phyloP scores from a whole-genome alignment of 1,140 invertebrate species.

The Tetraneura akinire region DNA sequence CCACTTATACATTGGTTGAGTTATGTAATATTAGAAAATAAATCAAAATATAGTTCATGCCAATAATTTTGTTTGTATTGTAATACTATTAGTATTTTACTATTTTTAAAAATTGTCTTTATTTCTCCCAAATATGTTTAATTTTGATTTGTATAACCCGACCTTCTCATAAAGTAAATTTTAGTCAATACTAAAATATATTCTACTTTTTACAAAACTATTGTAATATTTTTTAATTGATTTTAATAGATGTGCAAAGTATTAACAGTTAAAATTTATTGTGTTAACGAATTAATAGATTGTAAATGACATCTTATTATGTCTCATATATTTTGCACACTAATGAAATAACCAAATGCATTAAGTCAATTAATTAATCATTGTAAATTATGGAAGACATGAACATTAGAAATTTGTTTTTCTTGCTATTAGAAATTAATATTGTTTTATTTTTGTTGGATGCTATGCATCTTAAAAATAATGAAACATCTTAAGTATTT shows the following conservation, averaged over 20 bases:
- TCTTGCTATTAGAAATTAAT: background rate
- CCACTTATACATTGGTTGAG: background rate
- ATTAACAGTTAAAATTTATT: slow-evolving; percentile 2
- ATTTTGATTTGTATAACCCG: background rate
- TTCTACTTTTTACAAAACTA: background rate
- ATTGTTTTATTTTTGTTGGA: slow-evolving; percentile 11
- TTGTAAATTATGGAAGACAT: background rate
- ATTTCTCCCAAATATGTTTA: background rate
- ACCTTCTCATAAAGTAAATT: background rate
- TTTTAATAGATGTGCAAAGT: background rate
- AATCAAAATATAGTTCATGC: background rate
- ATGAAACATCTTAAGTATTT: background rate
- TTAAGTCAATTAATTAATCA: slow-evolving; percentile 38
- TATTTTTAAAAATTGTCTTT: background rate
- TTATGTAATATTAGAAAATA: slow-evolving; percentile 10
- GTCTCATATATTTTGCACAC: slow-evolving; percentile 15
- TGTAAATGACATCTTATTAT: slow-evolving; percentile 30
- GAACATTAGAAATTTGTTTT: background rate
- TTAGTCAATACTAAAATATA: slow-evolving; percentile 2
- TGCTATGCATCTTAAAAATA: background rate
- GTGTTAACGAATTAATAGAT: slow-evolving; percentile 41
- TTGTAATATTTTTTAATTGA: slow-evolving; percentile 3
- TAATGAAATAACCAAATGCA: slow-evolving; percentile 8
- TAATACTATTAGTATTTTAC: background rate
- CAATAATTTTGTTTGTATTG: background rate